A percentile compares a stretch with the other conserved stretches of the same genome.
These are phyloP conservation scores for Pachyrhynchus sulphureomaculatus DNA, from an alignment of 1,140 invertebrate genomes.

Conservation along the genomic window DNA sequence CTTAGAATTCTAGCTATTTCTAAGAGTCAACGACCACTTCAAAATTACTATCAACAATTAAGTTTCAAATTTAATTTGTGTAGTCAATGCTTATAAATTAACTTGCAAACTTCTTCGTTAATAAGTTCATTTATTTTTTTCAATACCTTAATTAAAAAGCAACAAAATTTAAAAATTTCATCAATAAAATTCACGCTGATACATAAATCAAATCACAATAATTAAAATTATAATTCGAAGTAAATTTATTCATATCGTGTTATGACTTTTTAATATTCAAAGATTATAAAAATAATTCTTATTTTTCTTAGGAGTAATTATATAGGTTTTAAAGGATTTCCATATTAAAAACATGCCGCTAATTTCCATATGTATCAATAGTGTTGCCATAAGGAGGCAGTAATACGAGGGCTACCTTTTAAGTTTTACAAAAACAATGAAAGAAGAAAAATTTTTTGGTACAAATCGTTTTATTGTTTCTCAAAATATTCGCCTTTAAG, in stretches of 20 bases:
- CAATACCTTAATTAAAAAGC: background rate
- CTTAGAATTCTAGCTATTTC: too few species aligned
- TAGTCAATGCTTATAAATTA: too few species aligned
- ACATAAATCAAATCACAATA: background rate
- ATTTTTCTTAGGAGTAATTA: background rate
- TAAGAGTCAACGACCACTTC: too few species aligned
- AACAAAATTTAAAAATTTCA: background rate
- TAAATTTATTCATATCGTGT: background rate
- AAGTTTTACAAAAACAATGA: too few species aligned
- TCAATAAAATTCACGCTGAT: background rate
- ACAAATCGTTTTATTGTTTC: too few species aligned
- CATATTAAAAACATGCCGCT: background rate
- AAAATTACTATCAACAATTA: too few species aligned
- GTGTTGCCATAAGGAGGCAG: too few species aligned
- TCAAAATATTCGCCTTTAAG: too few species aligned
- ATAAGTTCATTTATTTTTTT: slow-evolving; percentile 1
- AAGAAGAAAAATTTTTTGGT: too few species aligned
- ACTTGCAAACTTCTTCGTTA: background rate
- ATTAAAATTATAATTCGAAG: background rate
- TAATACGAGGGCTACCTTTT: too few species aligned
- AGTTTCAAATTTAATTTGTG: too few species aligned
- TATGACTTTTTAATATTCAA: background rate
- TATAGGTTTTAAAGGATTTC: background rate
- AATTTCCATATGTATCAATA: too few species aligned
- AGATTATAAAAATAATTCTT: background rate